Evolutionary conservation across 2,113 vertebrate genomes (phyloP).

Genomic region (Phylloscopus trochilus): DNA sequence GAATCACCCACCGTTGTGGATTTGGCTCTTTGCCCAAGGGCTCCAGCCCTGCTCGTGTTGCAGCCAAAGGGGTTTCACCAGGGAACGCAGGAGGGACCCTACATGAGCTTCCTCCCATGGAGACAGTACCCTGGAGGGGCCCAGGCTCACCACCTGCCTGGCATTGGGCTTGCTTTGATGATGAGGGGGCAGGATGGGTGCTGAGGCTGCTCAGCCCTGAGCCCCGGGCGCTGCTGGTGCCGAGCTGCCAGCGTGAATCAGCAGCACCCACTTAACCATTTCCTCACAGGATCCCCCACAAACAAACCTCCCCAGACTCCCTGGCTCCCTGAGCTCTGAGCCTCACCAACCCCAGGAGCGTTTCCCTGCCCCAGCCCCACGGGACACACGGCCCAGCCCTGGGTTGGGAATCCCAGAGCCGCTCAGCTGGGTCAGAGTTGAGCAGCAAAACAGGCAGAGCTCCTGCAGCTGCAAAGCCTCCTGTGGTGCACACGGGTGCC

Average conservation of each 20-base stretch:
- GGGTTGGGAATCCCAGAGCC: not conserved
- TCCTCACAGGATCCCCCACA: not conserved
- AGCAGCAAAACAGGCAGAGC: not conserved
- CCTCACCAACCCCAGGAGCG: accelerated
- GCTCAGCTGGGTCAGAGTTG: accelerated
- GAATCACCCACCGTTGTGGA: accelerated
- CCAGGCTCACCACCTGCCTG: not conserved
- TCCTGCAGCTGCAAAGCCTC: not conserved
- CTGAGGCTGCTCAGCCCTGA: not conserved
- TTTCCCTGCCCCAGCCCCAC: not conserved
- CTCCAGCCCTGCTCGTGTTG: not conserved
- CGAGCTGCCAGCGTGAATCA: conserved; percentile 30
- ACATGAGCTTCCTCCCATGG: accelerated
- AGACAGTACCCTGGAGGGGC: not conserved
- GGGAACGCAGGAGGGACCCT: not conserved
- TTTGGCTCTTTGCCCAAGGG: not conserved
- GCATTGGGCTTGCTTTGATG: not conserved
- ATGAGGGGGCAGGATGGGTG: not conserved
- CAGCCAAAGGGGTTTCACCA: not conserved
- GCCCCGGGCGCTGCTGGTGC: not conserved
- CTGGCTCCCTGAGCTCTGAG: not conserved
- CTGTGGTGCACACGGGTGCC: accelerated
- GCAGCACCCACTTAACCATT: conserved; percentile 5
- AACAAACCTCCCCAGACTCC: not conserved
- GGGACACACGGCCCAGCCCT: accelerated